Evolutionary conservation across 2,888 invertebrate species (phyloP), one percentile per base, ranked within the genome.

Genomic region (Chrysopilus asiliformis): DNA sequence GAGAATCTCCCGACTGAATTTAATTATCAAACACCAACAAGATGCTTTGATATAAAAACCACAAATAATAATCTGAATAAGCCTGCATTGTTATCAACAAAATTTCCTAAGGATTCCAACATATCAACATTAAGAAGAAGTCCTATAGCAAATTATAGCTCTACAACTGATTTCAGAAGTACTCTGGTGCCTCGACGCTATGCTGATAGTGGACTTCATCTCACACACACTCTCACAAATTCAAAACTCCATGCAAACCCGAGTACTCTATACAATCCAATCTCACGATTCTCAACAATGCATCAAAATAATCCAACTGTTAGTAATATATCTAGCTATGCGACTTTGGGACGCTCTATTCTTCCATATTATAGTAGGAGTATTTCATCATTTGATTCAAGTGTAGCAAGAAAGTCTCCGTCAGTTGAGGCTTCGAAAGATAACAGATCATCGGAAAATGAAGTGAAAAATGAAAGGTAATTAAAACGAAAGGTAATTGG

Each of bases 321-420:
- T 2, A 45, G 40, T 6, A 38, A 41, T 3, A 47, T 50, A 20
- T 50, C 46, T 6, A 49, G 53, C 15, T 63, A 63, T 47, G 62
- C 59, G 37, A 63, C 63, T 2, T 48, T 63, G 19, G 62, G 63
- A 2, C 50, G 62, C 9, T 49, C 54, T 13, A 47, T 56, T 16
- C 52, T 58, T 14, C 50, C 60, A 2, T 62, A 61, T 36, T 59
- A 61, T 43, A 58, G 61, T 39, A 53, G 62, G 20, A 61, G 57
- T 29, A 51, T 59, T 49, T 61, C 62, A 2, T 42, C 60, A 19
- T 46, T 63, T 22, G 61, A 62, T 29, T 53, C 60, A n/a, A n/a
- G n/a, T n/a, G n/a, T n/a, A n/a, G n/a, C n/a, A n/a, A n/a, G n/a
- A n/a, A n/a, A 10, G 46, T 39, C 33, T 14, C 25, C 42, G 15